phyloP scores from a whole-genome alignment of 2,113 vertebrate species.

The Eublepharis macularius region DNA sequence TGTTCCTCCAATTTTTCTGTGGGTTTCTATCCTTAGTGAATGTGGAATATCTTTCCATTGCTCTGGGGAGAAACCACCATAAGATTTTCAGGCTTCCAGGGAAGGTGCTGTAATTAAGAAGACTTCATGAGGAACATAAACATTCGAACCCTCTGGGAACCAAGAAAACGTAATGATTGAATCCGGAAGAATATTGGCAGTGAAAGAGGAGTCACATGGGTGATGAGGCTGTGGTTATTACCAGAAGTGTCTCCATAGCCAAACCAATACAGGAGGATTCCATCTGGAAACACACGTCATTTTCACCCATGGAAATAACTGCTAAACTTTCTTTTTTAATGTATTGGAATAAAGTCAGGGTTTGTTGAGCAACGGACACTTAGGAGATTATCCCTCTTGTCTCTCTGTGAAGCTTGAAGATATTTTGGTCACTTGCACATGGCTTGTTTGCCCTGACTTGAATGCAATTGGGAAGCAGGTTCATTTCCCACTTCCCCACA shows the following conservation, averaged over 20 bases:
- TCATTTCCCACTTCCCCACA: too few species aligned
- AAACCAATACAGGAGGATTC: conserved; percentile 9
- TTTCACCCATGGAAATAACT: conserved; percentile 27
- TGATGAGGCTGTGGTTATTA: background rate
- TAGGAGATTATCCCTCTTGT: conserved; percentile 16
- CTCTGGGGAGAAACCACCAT: conserved; percentile 2
- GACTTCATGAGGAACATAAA: background rate
- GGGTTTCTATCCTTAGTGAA: background rate
- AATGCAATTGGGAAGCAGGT: too few species aligned
- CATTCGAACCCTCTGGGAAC: background rate
- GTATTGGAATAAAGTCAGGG: background rate
- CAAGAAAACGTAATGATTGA: background rate
- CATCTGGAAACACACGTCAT: background rate
- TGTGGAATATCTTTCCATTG: conserved; percentile 21
- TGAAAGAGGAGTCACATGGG: conserved; percentile 6
- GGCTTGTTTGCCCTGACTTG: too few species aligned
- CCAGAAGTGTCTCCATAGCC: conserved; percentile 12
- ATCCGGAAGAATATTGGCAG: background rate
- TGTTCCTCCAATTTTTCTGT: conserved; percentile 16
- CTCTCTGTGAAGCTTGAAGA: conserved; percentile 5
- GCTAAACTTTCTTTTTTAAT: background rate
- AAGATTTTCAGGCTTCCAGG: background rate
- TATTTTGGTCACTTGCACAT: too few species aligned
- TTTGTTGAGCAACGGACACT: background rate
- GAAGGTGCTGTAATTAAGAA: background rate